Conservation (phyloP, 2,113 vertebrate genomes). For the Pleuronectes platessa region DNA sequence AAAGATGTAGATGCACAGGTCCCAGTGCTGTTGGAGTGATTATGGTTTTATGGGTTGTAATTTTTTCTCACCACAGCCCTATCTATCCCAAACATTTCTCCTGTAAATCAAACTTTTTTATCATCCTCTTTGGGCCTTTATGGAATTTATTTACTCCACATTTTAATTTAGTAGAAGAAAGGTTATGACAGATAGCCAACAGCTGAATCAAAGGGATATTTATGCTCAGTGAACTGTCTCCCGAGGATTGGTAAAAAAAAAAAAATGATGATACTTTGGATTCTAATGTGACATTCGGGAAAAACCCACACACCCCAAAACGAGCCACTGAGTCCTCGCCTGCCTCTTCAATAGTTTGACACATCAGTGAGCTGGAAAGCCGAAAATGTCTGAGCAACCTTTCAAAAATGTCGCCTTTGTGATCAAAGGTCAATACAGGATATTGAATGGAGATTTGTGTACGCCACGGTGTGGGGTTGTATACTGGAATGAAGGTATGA, state of each 20-base stretch:
- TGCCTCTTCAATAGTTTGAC: slow-evolving; percentile 39
- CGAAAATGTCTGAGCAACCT: slow-evolving; percentile 16
- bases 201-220: neutral
- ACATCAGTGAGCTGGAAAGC: neutral
- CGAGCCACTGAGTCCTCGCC: neutral
- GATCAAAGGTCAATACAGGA: slow-evolving; percentile 64
- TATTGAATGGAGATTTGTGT: slow-evolving; percentile 38
- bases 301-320: slow-evolving; percentile 12
- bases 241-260: neutral
- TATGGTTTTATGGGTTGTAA: slow-evolving; percentile 1
- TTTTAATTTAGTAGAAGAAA: slow-evolving; percentile 10
- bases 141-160: neutral
- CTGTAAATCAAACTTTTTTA: slow-evolving; percentile 17
- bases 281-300: slow-evolving; percentile 37
- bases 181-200: neutral
- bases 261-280: neutral
- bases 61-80: neutral
- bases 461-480: slow-evolving; percentile 39
- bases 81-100: neutral
- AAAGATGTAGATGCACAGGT: neutral
- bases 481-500: slow-evolving; percentile 63
- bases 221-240: slow-evolving; percentile 2
- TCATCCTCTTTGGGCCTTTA: neutral
- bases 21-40: neutral
- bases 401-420: slow-evolving; percentile 58